phyloP scores from a whole-genome alignment of 2,797 vertebrate species.

The Australoheros facetus region DNA sequence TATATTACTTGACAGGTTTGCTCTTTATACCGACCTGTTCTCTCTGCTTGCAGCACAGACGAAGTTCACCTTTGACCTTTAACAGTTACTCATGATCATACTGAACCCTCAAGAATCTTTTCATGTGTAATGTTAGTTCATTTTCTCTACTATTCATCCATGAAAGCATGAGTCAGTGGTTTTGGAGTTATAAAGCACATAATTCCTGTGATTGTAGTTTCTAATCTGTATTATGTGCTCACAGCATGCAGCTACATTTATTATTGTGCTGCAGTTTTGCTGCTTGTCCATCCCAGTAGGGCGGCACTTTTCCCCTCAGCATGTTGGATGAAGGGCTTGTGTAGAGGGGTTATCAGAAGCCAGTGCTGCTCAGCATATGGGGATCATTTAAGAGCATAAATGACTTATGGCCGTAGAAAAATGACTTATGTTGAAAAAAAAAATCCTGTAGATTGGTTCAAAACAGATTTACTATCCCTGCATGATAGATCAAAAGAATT shows the following conservation, averaged over 20 bases:
- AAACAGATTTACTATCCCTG: constrained; percentile 67
- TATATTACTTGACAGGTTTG: constrained; percentile 33
- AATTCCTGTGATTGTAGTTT: constrained; percentile 43
- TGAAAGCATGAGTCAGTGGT: constrained; percentile 63
- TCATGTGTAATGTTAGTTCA: constrained; percentile 53
- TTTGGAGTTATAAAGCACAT: constrained; percentile 53
- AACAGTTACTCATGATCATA: constrained; percentile 51
- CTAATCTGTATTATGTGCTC: constrained; percentile 58
- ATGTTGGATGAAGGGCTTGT: constrained; percentile 49
- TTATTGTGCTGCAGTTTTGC: constrained; percentile 47
- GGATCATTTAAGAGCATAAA: constrained; percentile 59
- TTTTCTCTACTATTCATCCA: constrained; percentile 61
- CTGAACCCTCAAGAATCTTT: constrained; percentile 53
- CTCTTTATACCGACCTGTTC: constrained; percentile 19
- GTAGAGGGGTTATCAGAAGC: constrained; percentile 66
- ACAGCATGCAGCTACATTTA: constrained; percentile 48
- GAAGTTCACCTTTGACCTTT: constrained; percentile 54
- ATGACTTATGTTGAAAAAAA: constrained; percentile 56
- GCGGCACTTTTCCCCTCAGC: constrained; percentile 17
- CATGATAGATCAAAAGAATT: constrained; percentile 36
- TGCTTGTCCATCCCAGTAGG: constrained; percentile 23
- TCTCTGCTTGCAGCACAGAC: constrained; percentile 34
- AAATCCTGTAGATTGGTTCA: constrained; percentile 40
- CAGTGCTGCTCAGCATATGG: constrained; percentile 73
- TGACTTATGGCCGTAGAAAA: constrained; percentile 60